Conservation (phyloP, 2,113 vertebrate genomes). For the Smithornis capensis region DNA sequence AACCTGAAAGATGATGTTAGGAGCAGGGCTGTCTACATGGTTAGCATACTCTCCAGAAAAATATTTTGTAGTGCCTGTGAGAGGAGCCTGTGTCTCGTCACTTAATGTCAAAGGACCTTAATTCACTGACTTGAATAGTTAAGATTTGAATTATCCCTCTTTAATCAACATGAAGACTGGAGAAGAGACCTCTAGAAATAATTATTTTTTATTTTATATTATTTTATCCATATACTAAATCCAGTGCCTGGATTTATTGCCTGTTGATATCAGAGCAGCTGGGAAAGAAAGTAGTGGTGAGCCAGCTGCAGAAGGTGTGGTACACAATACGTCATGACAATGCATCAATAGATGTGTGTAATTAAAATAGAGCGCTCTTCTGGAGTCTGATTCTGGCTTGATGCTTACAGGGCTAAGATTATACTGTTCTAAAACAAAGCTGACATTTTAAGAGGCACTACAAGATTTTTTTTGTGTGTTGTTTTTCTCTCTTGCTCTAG, state of each 20-base stretch:
- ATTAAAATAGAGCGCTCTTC: neutral
- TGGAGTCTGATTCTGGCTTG: neutral
- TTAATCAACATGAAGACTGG: neutral
- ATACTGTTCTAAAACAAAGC: neutral
- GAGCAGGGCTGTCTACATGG: neutral
- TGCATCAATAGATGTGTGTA: neutral
- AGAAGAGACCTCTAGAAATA: neutral
- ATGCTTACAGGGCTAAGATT: neutral
- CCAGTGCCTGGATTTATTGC: neutral
- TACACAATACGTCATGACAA: neutral
- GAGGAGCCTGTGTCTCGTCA: neutral
- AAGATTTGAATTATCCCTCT: neutral
- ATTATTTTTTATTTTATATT: neutral
- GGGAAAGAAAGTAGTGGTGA: neutral
- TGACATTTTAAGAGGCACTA: neutral
- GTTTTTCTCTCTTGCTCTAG: neutral
- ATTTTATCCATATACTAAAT: neutral
- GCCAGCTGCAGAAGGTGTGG: neutral
- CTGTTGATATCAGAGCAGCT: neutral
- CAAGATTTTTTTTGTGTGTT: neutral
- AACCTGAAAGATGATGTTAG: neutral
- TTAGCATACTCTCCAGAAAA: neutral
- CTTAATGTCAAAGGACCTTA: neutral
- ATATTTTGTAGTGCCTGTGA: neutral
- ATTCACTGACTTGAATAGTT: neutral